phyloP scores from a whole-genome alignment of 2,888 invertebrate species.

The Trachelus stipa region DNA sequence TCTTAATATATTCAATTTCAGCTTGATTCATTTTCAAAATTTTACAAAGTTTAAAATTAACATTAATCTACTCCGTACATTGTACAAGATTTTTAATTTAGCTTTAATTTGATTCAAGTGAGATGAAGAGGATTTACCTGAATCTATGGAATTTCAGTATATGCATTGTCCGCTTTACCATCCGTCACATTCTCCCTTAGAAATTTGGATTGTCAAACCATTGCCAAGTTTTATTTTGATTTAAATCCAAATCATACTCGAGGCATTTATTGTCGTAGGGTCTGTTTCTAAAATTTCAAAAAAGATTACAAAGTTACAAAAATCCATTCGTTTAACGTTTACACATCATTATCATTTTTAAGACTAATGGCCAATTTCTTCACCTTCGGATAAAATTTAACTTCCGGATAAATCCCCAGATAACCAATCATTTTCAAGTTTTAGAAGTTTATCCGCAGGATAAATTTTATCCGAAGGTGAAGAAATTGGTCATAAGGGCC shows the following conservation, averaged over 20 bases:
- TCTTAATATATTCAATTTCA: too few relatives aligned
- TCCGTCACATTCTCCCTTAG: constrained; percentile 36
- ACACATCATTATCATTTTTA: constrained; percentile 5
- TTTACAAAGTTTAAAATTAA: too few relatives aligned
- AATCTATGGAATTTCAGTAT: background rate
- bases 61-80: too few relatives aligned
- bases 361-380: too few relatives aligned
- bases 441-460: too few relatives aligned
- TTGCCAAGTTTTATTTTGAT: constrained; percentile 70
- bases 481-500: too few relatives aligned
- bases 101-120: background rate
- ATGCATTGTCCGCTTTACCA: background rate
- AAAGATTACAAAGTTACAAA: constrained; percentile 18
- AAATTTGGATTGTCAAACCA: constrained; percentile 74
- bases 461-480: too few relatives aligned
- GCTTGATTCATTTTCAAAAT: too few relatives aligned
- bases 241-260: constrained; percentile 70
- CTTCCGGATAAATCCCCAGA: too few relatives aligned
- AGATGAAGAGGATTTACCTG: constrained; percentile 11
- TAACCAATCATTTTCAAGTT: too few relatives aligned
- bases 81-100: too few relatives aligned
- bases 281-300: constrained; percentile 21
- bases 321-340: constrained; percentile 5
- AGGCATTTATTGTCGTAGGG: constrained; percentile 65
- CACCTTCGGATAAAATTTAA: too few relatives aligned